These are phyloP conservation scores for Polietes domitor DNA, from an alignment of 2,888 invertebrate species.

Conservation along the genomic window DNA sequence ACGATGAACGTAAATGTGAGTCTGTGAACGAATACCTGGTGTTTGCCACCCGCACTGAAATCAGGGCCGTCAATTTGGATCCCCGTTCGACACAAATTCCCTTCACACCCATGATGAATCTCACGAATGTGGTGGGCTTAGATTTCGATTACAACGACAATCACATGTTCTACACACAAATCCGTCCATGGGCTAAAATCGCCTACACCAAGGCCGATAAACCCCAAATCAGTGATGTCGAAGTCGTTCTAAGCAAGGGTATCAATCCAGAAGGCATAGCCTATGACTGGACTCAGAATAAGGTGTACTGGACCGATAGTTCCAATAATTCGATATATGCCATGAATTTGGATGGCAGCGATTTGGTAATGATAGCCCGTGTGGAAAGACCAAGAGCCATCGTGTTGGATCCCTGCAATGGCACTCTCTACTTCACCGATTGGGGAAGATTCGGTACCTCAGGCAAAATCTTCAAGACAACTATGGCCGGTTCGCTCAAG, in stretches of 20 bases:
- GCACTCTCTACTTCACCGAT: conserved; percentile 96
- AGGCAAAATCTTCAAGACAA: conserved; percentile 96
- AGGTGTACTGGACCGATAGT: conserved; percentile 98
- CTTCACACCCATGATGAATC: conserved; percentile 91
- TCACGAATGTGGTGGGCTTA: conserved; percentile 96
- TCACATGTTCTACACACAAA: conserved; percentile 95
- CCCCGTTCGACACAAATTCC: conserved; percentile 91
- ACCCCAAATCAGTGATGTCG: conserved; percentile 85
- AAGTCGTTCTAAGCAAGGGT: conserved; percentile 87
- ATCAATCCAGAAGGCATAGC: conserved; percentile 97
- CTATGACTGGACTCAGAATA: conserved; percentile 98
- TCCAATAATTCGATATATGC: conserved; percentile 96
- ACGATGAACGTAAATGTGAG: conserved; percentile 88
- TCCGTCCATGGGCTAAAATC: conserved; percentile 94
- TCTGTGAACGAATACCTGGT: conserved; percentile 94
- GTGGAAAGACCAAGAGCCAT: conserved; percentile 97
- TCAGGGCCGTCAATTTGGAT: conserved; percentile 94
- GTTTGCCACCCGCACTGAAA: conserved; percentile 96
- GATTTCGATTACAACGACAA: conserved; percentile 96
- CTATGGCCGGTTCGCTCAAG: conserved; percentile 97
- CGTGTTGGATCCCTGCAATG: conserved; percentile 97
- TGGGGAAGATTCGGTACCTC: conserved; percentile 96
- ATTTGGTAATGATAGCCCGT: conserved; percentile 94
- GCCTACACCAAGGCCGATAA: conserved; percentile 89
- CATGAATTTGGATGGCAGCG: conserved; percentile 94